A percentile compares a stretch with the other conserved stretches of the same genome.
These are phyloP conservation scores for Carlito syrichta DNA, from an alignment of 2,113 vertebrate species.

Conservation along the genomic window DNA sequence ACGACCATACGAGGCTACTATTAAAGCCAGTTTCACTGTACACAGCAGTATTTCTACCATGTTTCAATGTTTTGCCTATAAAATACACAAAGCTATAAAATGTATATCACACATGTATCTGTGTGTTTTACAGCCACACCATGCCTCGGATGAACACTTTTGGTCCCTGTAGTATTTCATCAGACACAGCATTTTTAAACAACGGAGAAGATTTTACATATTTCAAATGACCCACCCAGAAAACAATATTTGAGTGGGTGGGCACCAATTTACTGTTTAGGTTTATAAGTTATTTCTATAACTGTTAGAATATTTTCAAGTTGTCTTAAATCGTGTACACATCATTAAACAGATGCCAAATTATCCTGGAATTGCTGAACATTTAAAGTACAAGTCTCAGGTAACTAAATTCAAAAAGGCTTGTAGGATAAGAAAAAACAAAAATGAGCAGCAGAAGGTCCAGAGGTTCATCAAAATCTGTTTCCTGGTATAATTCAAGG, in stretches of 20 bases:
- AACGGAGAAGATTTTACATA: slow-evolving; percentile 53
- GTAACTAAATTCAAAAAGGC: slow-evolving; percentile 7
- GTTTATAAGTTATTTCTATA: slow-evolving; percentile 30
- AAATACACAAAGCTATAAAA: slow-evolving; percentile 72
- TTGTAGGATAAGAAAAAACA: background rate
- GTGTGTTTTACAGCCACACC: slow-evolving; percentile 57
- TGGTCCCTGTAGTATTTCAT: slow-evolving; percentile 69
- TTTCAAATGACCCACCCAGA: slow-evolving; percentile 42
- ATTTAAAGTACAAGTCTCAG: background rate
- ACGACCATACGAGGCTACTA: background rate
- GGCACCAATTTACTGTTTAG: slow-evolving; percentile 1
- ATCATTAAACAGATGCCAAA: slow-evolving; percentile 19
- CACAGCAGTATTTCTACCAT: slow-evolving; percentile 58
- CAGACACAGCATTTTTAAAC: slow-evolving; percentile 59
- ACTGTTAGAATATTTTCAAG: slow-evolving; percentile 39
- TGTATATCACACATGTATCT: slow-evolving; percentile 51
- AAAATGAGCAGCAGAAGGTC: background rate
- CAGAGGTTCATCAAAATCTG: background rate
- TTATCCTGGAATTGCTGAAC: background rate
- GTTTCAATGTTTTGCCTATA: slow-evolving; percentile 57
- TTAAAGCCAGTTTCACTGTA: background rate
- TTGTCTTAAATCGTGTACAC: background rate
- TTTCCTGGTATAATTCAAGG: background rate
- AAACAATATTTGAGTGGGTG: background rate
- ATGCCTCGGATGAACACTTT: slow-evolving; percentile 55